Conservation (phyloP, 2,113 vertebrate species). For the Aramus guarauna region DNA sequence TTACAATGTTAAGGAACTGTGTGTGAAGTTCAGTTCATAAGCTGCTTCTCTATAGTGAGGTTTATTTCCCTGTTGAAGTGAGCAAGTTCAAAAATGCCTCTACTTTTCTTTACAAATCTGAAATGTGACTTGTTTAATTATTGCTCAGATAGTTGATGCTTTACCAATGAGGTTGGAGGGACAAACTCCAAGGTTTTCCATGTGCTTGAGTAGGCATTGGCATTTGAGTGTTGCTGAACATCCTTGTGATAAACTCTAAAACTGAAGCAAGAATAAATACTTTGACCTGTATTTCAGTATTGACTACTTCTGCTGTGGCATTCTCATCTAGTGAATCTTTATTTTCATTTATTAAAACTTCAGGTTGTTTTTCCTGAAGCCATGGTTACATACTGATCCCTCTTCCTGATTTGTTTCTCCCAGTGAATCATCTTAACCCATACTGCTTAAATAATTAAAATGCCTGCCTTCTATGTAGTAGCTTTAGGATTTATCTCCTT, state of each 20-base stretch:
- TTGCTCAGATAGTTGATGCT: conserved; percentile 1
- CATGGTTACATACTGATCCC: background rate
- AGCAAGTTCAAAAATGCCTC: background rate
- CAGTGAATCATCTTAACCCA: background rate
- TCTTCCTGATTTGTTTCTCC: background rate
- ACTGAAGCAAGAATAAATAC: conserved; percentile 47
- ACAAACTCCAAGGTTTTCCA: background rate
- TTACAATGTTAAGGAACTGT: background rate
- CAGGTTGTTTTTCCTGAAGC: background rate
- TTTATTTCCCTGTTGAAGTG: background rate
- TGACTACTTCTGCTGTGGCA: background rate
- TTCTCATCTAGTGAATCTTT: background rate
- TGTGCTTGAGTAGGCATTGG: background rate
- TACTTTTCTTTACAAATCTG: background rate
- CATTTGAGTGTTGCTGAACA: conserved; percentile 25
- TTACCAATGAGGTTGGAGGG: background rate
- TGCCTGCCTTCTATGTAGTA: background rate
- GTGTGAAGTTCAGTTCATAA: background rate
- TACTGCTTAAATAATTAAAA: background rate
- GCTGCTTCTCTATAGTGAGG: background rate
- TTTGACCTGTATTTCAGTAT: conserved; percentile 24
- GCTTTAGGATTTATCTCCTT: background rate
- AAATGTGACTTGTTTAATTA: conserved; percentile 26
- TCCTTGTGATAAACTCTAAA: conserved; percentile 14
- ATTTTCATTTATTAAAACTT: background rate